Percentiles rank a stretch among this genome's conserved stretches.
phyloP scores from a whole-genome alignment of 2,113 vertebrate species.

The Potamarius usumacintae region DNA sequence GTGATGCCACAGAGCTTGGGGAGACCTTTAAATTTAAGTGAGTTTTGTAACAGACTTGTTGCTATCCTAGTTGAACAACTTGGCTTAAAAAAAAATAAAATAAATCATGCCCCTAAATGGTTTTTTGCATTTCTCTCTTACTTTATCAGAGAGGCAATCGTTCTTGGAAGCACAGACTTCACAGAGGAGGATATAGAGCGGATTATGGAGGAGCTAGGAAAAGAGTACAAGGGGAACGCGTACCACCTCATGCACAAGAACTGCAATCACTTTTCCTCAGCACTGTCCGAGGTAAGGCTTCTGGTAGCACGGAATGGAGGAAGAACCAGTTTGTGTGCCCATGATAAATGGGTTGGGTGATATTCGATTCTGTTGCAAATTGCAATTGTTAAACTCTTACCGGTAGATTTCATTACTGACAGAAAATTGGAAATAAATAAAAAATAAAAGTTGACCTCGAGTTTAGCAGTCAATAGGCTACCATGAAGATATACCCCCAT shows the following conservation, averaged over 20 bases:
- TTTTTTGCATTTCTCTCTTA: background rate
- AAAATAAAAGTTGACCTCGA: too few species aligned
- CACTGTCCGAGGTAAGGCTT: slow-evolving; percentile 87
- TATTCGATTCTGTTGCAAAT: background rate
- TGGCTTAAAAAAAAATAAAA: background rate
- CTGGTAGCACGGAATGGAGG: slow-evolving; percentile 2
- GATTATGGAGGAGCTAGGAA: slow-evolving; percentile 96
- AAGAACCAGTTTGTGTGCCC: slow-evolving; percentile 5
- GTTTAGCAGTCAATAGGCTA: too few species aligned
- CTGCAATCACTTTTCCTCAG: slow-evolving; percentile 98
- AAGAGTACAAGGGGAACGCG: slow-evolving; percentile 97
- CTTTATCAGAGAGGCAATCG: slow-evolving; percentile 87
- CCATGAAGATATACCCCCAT: too few species aligned
- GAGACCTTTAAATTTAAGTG: slow-evolving; percentile 99
- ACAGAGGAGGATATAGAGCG: slow-evolving; percentile 95
- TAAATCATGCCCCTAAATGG: background rate
- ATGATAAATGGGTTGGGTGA: background rate
- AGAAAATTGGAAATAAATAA: background rate
- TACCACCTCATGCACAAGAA: slow-evolving; percentile 99
- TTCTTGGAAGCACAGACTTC: slow-evolving; percentile 96
- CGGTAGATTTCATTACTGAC: background rate
- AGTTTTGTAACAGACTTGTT: slow-evolving; percentile 61
- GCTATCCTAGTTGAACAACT: background rate
- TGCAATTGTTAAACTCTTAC: background rate
- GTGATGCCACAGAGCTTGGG: slow-evolving; percentile 93